Base-by-base conservation (phyloP, 2,888 invertebrate species). In the Pseudoips prasinana region DNA sequence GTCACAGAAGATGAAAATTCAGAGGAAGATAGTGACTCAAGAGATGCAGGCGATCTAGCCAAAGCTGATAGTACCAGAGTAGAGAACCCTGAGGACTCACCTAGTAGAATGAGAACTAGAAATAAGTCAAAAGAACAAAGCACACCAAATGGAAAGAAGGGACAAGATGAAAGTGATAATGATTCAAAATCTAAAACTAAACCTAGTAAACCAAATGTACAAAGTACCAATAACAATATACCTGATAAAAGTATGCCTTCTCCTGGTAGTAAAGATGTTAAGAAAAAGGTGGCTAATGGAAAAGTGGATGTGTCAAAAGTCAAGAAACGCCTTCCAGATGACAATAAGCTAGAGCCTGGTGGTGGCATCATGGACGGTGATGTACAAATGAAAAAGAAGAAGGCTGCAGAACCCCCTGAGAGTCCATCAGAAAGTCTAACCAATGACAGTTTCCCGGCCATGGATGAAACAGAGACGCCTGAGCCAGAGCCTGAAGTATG, bases 1-100 rank as follows among this genome's bases (percentile, higher is more conserved):
- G 94, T 95, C 42, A 95, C 95, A 32, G 95, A 95, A 77, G 95
- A 95, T 90, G 96, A 97, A 76, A 96, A 95, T 85, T 97, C 97
- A 50, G 97, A 97, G 74, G 97, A 97, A 77, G 98, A 98, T 79
- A 97, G 97, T 78, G 97, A 97, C 84, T 97, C 96, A 38, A 92
- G 97, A 70, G 96, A 96, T 67, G 93, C 96, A 58, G 94, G 79
- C 44, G 89, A 89, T 47, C 94, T 73, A 93, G 95, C 85, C 93
- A 97, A 89, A 95, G 96, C 85, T 92, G 96, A 84, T 92, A 96
- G 84, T 94, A 58, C 68, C 20, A 95, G 71, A 94, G 94, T 78
- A 91, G 92, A 92, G 32, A 93, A 92, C 62, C 93, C 92, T 62
- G 96, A 95, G 73, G 93, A 94, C 68, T 94, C 94, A 71, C 96